phyloP scores from a whole-genome alignment of 1,140 invertebrate genomes.

The Grapholita molesta region DNA sequence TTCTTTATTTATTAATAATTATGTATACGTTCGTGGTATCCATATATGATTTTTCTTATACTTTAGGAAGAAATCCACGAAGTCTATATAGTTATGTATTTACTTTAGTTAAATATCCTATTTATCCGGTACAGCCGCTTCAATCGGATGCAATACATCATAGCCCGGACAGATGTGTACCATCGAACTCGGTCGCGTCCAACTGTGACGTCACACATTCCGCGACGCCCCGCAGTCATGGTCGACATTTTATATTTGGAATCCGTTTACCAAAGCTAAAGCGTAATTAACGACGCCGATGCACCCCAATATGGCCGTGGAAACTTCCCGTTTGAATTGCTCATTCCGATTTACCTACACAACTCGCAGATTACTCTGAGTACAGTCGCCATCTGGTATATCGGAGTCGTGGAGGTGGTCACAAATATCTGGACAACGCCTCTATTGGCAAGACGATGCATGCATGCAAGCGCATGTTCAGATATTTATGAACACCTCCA shows the following conservation, averaged over 20 bases:
- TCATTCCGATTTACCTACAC: neutral
- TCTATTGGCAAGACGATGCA: too few species aligned
- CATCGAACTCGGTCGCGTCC: conserved; percentile 16
- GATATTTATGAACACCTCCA: too few species aligned
- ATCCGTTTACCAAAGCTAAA: conserved; percentile 49
- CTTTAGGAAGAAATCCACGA: too few species aligned
- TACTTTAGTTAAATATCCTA: neutral
- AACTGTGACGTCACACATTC: conserved; percentile 59
- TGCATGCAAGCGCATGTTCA: too few species aligned
- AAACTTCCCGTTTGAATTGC: conserved; percentile 24
- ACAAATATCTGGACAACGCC: too few species aligned
- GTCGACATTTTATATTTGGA: conserved; percentile 65
- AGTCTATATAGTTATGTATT: neutral
- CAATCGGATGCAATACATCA: conserved; percentile 3
- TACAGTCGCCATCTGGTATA: too few species aligned
- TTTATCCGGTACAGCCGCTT: neutral
- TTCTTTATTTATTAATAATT: too few species aligned
- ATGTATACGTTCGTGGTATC: too few species aligned
- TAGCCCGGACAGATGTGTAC: neutral
- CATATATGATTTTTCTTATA: too few species aligned
- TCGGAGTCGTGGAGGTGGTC: too few species aligned
- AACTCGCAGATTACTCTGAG: neutral
- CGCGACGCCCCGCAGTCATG: conserved; percentile 40
- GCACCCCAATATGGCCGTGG: conserved; percentile 45
- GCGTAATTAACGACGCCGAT: conserved; percentile 48